Base-by-base conservation (phyloP, 2,797 vertebrate genomes). In the Carapus acus region DNA sequence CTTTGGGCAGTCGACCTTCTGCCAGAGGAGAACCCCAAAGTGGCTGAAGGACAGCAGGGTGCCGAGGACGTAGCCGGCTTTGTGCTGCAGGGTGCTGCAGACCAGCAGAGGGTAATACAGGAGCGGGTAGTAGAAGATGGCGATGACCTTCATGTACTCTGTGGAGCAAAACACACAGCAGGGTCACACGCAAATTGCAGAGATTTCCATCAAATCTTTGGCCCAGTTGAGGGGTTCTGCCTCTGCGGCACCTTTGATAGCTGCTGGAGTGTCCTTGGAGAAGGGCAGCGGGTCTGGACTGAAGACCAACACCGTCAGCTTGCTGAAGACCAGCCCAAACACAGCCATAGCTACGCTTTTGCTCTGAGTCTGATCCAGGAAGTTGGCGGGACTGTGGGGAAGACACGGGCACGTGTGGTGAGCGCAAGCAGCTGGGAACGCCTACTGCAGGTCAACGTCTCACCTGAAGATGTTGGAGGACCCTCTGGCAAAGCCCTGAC, bases 1-100 rank as follows among this genome's bases (percentile, higher is more conserved):
- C 81, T 87, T 88, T n/a, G 94, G 94, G 62, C 96, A 98, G 77
- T 98, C 91, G 18, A 88, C 81, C 74, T 87, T 93, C 77, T 97
- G 93, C 93, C 94, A 98, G 65, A 93, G 54, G 27, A 92, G 86
- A 40, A 92, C 73, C 2, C 82, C 80, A 0, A 92, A 89, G 77
- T 98, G 93, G 31, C 80, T 80, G 88, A 93, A 92, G 65, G 94
- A 92, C 3, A 98, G 87, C 1, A 90, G 54, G 8, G 83, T 76
- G 17, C 95, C 96, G 0, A 91, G 50, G 1, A 90, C 76, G 44
- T 90, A 90, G 4, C 93, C 85, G 0, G 74, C 64, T 66, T 71
- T 82, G 27, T 80, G 89, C 36, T 86, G 80, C 44, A 90, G 47
- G 0, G 86, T 86, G 23, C 90, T 86, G 21, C 94, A 94, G 24